Base-by-base conservation (phyloP, 1,140 invertebrate genomes). In the Drosophila eugracilis region DNA sequence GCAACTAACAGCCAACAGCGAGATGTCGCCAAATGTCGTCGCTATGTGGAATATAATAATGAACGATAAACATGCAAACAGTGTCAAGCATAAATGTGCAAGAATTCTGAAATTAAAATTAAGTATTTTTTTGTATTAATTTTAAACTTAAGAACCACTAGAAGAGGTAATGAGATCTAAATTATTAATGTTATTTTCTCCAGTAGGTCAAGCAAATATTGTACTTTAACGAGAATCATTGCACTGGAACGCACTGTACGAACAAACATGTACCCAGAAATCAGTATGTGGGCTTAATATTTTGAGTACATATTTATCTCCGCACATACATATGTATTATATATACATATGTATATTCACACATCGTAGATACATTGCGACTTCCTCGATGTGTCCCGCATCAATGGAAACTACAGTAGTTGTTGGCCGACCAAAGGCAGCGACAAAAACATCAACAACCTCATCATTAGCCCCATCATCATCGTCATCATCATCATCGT, bases 321-420 rank as follows among this genome's bases (percentile, higher is more conserved):
- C 10, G 37, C 26, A 28, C 15, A 26, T 7, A 22, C 19, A 15
- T 17, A 37, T 36, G 17, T 7, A n/a, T n/a, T n/a, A 26, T 7
- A 22, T 14, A 15, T 17, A 37, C 26, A n/a, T 7, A 28, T 24
- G 14, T 19, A 37, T 37, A 59, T 26, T 44, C 9, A 41, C 1
- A 60, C 34, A 59, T 45, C 44, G 39, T 10, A 32, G 22, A 36
- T 42, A 60, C 47, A 53, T 60, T 54, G 70, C 59, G 42, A 75
- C 72, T 75, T 75, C 71, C 72, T 75, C 71, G 37, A 66, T 65
- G 37, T 45, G 42, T 30, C 66, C 75, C 50, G 50, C 67, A 78
- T 54, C 48, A 75, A 55, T 84, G 65, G 69, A 75, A 84, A 79
- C 67, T 54, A 75, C 62, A 58, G 52, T 69, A 50, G 73, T 53